These are phyloP conservation scores for Kuschelorhynchus macadamiae DNA, from an alignment of 2,888 invertebrate species.

Conservation along the genomic window DNA sequence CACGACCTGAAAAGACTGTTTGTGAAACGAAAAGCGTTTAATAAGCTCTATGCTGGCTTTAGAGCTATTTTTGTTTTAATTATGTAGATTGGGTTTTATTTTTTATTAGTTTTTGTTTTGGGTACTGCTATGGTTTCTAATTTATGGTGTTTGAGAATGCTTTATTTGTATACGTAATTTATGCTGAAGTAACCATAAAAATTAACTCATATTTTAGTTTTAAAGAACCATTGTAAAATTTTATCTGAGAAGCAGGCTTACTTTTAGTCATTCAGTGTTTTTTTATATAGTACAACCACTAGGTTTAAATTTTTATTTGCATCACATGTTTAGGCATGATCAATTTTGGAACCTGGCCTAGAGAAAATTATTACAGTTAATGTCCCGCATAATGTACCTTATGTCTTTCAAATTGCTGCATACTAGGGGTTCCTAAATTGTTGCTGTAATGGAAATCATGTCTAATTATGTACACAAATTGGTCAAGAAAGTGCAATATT, in stretches of 20 bases:
- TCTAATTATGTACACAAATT: constrained; percentile 4
- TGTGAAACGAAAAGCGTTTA: too few species aligned
- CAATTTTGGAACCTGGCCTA: not conserved
- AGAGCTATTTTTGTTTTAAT: not conserved
- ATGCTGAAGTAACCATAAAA: not conserved
- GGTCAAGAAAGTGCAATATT: constrained; percentile 21
- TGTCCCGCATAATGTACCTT: too few species aligned
- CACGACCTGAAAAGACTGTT: not conserved
- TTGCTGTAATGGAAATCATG: too few species aligned
- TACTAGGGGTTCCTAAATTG: too few species aligned
- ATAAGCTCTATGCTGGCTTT: constrained; percentile 4
- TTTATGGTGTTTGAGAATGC: constrained; percentile 8
- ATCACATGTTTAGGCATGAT: constrained; percentile 7
- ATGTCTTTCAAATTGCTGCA: too few species aligned
- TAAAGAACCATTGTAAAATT: constrained; percentile 8
- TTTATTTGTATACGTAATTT: constrained; percentile 12
- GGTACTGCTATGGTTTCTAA: not conserved
- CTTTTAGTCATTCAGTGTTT: not conserved
- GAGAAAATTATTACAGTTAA: not conserved
- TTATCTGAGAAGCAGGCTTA: constrained; percentile 3
- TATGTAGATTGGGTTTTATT: not conserved
- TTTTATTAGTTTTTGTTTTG: constrained; percentile 3
- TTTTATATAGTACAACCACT: constrained; percentile 13
- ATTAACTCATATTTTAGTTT: not conserved
- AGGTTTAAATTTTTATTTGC: constrained; percentile 7